phyloP scores from a whole-genome alignment of 2,888 invertebrate genomes.

The Drosophila rubida region DNA sequence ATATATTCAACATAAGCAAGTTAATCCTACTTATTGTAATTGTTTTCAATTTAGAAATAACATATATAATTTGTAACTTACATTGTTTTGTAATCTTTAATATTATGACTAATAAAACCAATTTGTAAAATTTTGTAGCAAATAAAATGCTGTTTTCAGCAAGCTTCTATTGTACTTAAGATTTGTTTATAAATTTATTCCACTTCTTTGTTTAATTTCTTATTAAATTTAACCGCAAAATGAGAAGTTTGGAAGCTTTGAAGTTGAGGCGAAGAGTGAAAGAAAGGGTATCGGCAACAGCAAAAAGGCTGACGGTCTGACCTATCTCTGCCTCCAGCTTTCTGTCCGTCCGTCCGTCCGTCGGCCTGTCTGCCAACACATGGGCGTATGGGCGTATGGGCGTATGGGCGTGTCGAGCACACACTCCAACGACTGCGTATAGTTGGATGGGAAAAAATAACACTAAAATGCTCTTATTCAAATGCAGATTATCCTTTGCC shows the following conservation, averaged over 20 bases:
- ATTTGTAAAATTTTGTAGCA: too few relatives aligned
- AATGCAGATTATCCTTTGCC: conserved; percentile 78
- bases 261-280: background rate
- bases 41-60: too few relatives aligned
- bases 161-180: background rate
- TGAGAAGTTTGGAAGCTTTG: background rate
- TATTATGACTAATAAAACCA: too few relatives aligned
- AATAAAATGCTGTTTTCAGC: too few relatives aligned
- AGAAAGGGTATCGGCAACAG: conserved; percentile 49
- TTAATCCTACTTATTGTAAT: too few relatives aligned
- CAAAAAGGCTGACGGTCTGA: conserved; percentile 70
- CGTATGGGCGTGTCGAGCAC: conserved; percentile 45
- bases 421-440: conserved; percentile 37
- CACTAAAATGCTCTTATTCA: conserved; percentile 81
- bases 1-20: too few relatives aligned
- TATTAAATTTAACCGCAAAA: background rate
- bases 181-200: too few relatives aligned
- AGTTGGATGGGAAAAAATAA: conserved; percentile 60
- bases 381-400: conserved; percentile 68
- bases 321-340: background rate
- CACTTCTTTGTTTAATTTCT: background rate
- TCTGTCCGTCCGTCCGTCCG: conserved; percentile 1
- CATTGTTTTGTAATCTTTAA: too few relatives aligned
- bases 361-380: conserved; percentile 49
- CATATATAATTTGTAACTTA: too few relatives aligned